Conservation (phyloP, 2,113 vertebrate genomes). For the Ramphastos sulfuratus region DNA sequence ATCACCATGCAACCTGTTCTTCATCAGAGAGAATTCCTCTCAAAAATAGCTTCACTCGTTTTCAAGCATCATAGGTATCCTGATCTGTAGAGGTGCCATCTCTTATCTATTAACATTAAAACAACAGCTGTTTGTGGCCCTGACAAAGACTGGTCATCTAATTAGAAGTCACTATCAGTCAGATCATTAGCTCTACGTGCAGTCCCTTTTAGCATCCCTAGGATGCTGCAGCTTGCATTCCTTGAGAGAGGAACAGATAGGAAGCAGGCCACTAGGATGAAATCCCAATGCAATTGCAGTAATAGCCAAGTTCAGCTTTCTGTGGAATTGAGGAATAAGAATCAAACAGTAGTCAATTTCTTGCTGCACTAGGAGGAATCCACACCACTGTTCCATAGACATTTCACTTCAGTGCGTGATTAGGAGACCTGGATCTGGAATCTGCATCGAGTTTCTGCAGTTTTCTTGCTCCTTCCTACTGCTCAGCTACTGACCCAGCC, state of each 20-base stretch:
- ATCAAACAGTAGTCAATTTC: neutral
- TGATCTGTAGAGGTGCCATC: neutral
- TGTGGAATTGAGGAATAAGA: neutral
- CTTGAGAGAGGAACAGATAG: neutral
- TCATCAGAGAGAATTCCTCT: neutral
- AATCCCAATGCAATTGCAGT: neutral
- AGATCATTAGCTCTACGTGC: neutral
- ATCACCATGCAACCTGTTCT: neutral
- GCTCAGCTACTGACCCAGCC: neutral
- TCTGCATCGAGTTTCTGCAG: neutral
- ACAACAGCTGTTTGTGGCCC: neutral
- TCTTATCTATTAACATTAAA: neutral
- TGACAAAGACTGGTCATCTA: neutral
- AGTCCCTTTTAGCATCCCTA: neutral
- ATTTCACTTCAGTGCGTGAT: neutral
- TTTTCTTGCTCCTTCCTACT: neutral
- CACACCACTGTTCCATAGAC: neutral
- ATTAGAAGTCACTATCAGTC: neutral
- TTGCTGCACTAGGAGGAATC: neutral
- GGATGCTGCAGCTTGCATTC: neutral
- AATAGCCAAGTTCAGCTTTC: neutral
- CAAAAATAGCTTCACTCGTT: neutral
- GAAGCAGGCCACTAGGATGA: neutral
- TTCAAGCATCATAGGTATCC: neutral
- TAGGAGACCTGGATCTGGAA: neutral